Percentiles rank a stretch among this genome's conserved stretches.
These are phyloP conservation scores for Apotomis turbidana DNA, from an alignment of 2,888 invertebrate species.

Conservation along the genomic window DNA sequence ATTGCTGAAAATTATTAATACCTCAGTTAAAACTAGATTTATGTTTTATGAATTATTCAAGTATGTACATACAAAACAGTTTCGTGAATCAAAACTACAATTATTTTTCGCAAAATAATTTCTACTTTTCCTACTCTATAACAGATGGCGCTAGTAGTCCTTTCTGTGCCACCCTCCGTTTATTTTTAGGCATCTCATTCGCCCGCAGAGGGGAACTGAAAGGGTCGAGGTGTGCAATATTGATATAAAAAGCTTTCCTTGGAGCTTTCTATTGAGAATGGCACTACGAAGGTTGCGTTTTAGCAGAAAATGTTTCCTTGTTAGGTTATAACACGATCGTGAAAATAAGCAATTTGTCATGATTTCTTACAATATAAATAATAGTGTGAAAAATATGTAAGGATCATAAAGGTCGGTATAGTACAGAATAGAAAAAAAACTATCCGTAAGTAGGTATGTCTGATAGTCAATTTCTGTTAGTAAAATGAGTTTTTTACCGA, in stretches of 20 bases:
- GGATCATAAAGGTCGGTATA: no score
- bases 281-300: neutral
- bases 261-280: neutral
- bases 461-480: no score
- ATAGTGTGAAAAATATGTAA: no score
- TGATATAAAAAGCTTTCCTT: constrained; percentile 24
- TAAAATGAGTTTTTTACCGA: no score
- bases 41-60: neutral
- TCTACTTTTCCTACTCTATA: constrained; percentile 42
- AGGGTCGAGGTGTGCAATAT: constrained; percentile 23
- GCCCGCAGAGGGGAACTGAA: constrained; percentile 2
- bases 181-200: constrained; percentile 29
- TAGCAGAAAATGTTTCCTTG: no score
- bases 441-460: no score
- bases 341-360: no score
- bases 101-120: neutral
- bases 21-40: neutral
- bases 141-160: constrained; percentile 46
- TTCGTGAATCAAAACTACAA: neutral
- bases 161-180: constrained; percentile 20
- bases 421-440: no score
- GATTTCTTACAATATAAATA: no score
- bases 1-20: neutral
- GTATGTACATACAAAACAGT: neutral
- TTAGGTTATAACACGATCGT: no score